These are phyloP conservation scores for Mustela lutreola DNA, from an alignment of 2,113 vertebrate genomes.

Conservation along the genomic window DNA sequence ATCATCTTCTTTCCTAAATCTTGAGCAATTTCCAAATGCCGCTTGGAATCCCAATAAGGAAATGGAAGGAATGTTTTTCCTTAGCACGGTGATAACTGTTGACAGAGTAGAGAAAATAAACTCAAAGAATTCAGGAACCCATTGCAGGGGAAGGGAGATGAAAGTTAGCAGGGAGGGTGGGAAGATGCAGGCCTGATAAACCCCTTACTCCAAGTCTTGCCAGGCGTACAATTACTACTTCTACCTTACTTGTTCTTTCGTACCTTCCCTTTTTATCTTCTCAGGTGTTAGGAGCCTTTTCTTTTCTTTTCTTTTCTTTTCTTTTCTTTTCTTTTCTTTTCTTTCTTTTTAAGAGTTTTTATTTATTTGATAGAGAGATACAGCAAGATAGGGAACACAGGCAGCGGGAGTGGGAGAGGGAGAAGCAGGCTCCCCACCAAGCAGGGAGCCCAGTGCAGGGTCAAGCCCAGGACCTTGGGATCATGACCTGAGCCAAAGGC, in stretches of 20 bases:
- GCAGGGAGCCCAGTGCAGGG: too few relatives aligned
- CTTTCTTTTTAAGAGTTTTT: too few relatives aligned
- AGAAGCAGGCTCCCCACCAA: too few relatives aligned
- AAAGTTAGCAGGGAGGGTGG: neutral
- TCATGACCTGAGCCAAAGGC: too few relatives aligned
- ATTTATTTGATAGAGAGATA: too few relatives aligned
- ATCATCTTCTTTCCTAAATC: neutral
- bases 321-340: neutral
- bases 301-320: neutral
- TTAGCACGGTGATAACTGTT: neutral
- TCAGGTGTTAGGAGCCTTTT: neutral
- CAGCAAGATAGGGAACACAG: too few relatives aligned
- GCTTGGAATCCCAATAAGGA: slow-evolving; percentile 18
- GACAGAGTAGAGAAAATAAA: neutral
- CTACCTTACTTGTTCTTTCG: neutral
- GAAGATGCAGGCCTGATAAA: neutral
- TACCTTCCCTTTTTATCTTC: neutral
- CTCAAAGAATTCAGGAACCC: neutral
- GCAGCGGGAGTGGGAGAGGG: too few relatives aligned
- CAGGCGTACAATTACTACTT: neutral
- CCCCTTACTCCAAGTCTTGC: neutral
- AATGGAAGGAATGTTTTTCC: neutral
- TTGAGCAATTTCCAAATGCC: slow-evolving; percentile 36
- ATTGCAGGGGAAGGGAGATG: neutral
- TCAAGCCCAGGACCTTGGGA: too few relatives aligned